A percentile compares a stretch with the other conserved stretches of the same genome.
These are phyloP conservation scores for Eupithecia vulgata DNA, from an alignment of 2,888 invertebrate species.

Conservation along the genomic window DNA sequence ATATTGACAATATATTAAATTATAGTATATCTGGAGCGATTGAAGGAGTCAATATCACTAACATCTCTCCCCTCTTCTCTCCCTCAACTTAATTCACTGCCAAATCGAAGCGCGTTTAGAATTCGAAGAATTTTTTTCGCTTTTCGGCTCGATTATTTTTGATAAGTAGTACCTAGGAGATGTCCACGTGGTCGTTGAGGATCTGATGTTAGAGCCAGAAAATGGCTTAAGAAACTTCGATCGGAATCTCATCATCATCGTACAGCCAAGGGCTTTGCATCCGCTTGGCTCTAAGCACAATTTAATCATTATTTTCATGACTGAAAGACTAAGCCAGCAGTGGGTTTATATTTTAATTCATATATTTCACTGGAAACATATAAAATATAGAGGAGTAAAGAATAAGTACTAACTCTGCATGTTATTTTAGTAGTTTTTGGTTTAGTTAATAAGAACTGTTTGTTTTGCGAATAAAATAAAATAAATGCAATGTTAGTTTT, in stretches of 20 bases:
- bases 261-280: background rate
- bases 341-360: background rate
- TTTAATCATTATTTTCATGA: background rate
- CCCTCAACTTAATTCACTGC: too few relatives aligned
- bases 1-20: too few relatives aligned
- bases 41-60: too few relatives aligned
- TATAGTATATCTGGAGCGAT: too few relatives aligned
- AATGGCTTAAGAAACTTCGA: background rate
- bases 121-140: background rate
- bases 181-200: too few relatives aligned
- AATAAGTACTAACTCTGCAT: background rate
- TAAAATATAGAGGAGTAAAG: background rate
- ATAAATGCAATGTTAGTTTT: too few relatives aligned
- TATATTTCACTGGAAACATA: background rate
- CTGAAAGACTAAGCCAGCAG: background rate
- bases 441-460: too few relatives aligned
- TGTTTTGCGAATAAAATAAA: too few relatives aligned
- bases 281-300: background rate
- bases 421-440: too few relatives aligned
- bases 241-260: background rate
- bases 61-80: too few relatives aligned
- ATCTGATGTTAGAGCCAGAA: background rate
- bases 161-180: background rate
- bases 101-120: too few relatives aligned
- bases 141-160: background rate